Percentiles rank a stretch among this genome's conserved stretches.
Evolutionary conservation across 1,140 invertebrate genomes (phyloP).

Genomic region (Tribolium madens): DNA sequence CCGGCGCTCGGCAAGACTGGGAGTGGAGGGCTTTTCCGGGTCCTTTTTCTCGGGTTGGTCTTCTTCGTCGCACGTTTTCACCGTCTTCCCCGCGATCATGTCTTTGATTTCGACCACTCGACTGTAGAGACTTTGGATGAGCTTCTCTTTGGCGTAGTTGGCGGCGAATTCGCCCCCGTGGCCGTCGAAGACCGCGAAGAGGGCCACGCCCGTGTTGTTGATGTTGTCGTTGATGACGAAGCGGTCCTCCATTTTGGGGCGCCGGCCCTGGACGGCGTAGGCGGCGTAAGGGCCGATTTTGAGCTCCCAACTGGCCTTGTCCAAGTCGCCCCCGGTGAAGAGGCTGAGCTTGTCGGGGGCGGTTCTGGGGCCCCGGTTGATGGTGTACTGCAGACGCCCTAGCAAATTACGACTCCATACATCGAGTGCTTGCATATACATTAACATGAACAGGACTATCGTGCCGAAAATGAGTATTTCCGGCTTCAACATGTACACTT

Average conservation of each 20-base stretch:
- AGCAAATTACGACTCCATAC: conserved; percentile 81
- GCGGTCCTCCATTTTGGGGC: conserved; percentile 93
- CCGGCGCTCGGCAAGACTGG: conserved; percentile 67
- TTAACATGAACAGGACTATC: conserved; percentile 75
- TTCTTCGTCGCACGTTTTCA: conserved; percentile 63
- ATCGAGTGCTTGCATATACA: conserved; percentile 84
- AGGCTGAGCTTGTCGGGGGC: conserved; percentile 69
- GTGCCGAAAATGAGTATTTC: conserved; percentile 78
- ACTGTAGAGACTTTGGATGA: conserved; percentile 81
- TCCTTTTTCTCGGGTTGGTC: conserved; percentile 65
- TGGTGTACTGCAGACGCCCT: conserved; percentile 77
- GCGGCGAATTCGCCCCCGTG: conserved; percentile 96
- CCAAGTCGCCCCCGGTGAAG: conserved; percentile 68
- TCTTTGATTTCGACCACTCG: conserved; percentile 80
- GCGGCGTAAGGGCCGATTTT: conserved; percentile 80
- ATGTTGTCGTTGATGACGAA: conserved; percentile 86
- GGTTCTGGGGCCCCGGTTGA: conserved; percentile 70
- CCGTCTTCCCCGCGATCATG: conserved; percentile 72
- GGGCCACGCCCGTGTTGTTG: conserved; percentile 79
- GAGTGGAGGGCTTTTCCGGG: conserved; percentile 62
- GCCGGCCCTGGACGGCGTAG: conserved; percentile 89
- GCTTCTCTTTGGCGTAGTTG: conserved; percentile 87
- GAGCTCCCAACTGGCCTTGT: conserved; percentile 83
- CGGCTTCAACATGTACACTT: conserved; percentile 80
- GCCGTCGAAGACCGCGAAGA: conserved; percentile 95